Base-by-base conservation (phyloP, 1,140 invertebrate species). In the Ridgeia piscesae region DNA sequence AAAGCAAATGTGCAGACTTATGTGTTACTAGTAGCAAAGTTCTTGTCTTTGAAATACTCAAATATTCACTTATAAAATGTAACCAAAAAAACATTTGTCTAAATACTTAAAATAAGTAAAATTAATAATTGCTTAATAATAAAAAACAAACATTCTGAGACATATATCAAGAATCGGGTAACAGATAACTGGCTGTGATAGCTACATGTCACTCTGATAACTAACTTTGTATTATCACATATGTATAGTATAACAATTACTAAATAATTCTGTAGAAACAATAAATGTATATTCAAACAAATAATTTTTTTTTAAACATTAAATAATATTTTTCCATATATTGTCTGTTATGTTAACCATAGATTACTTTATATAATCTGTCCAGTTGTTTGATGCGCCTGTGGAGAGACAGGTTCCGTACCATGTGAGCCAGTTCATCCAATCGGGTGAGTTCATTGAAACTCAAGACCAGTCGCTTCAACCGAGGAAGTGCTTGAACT, bases 401-500 rank as follows among this genome's bases (percentile, higher is more conserved):
- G 0, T 27, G 89, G 31, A 93, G 6, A 33, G 34, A 77, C 14
- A 77, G 58, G 27, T 35, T 88, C 48, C 90, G 48, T 93, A 96
- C 95, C 95, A 96, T 94, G 91, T 94, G 93, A 88, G 94, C 94
- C 27, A 96, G 91, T 31, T 95, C 95, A 93, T 95, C 95, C 42
- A 96, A 93, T 91, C 92, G 93, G 11, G 94, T 94, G 27, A 96
- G 94, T 35, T 96, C 95, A 94, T 96, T 96, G 93, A 95, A 96
- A 92, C 94, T 95, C 92, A 95, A 94, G 21, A 95, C 93, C 6
- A 96, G 94, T 92, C 94, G 94, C 92, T 94, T 95, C 17, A 96
- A 93, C 27, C 92, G 91, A 35, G 92, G 77, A 6, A 95, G 92
- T 33, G 89, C 92, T 34, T 95, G 94, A 27, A 96, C 92, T 35